These are phyloP conservation scores for Spilosoma lubricipeda DNA, from an alignment of 2,888 invertebrate genomes.

Conservation along the genomic window DNA sequence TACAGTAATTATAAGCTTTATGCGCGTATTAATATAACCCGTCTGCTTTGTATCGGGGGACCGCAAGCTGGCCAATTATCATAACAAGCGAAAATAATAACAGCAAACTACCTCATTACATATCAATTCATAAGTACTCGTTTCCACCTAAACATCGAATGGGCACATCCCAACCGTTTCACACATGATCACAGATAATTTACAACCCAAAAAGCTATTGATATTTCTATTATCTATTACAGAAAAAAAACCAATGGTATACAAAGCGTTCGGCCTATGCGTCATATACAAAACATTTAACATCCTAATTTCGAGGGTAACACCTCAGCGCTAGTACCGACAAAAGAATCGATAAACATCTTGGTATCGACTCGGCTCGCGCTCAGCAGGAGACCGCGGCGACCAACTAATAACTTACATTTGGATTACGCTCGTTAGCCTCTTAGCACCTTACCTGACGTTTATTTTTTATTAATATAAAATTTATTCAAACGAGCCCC, in stretches of 20 bases:
- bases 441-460: slow-evolving; percentile 83
- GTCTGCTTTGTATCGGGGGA: slow-evolving; percentile 16
- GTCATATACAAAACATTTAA: slow-evolving; percentile 84
- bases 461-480: slow-evolving; percentile 82
- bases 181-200: slow-evolving; percentile 68
- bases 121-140: slow-evolving; percentile 23
- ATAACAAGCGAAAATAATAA: slow-evolving; percentile 42
- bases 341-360: slow-evolving; percentile 83
- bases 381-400: slow-evolving; percentile 76
- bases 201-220: slow-evolving; percentile 71
- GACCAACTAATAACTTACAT: slow-evolving; percentile 83
- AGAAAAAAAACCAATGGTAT: slow-evolving; percentile 55
- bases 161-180: slow-evolving; percentile 55
- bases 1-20: slow-evolving; percentile 17
- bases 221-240: slow-evolving; percentile 76
- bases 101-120: slow-evolving; percentile 33
- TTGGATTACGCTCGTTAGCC: slow-evolving; percentile 85
- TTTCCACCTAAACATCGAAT: slow-evolving; percentile 16
- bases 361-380: slow-evolving; percentile 69
- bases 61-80: slow-evolving; percentile 24
- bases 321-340: slow-evolving; percentile 83
- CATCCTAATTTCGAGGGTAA: slow-evolving; percentile 84
- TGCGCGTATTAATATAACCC: slow-evolving; percentile 11
- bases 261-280: slow-evolving; percentile 75
- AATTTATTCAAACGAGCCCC: slow-evolving; percentile 81